Base-by-base conservation (phyloP, 1,140 invertebrate genomes). In the Vanessa atalanta region DNA sequence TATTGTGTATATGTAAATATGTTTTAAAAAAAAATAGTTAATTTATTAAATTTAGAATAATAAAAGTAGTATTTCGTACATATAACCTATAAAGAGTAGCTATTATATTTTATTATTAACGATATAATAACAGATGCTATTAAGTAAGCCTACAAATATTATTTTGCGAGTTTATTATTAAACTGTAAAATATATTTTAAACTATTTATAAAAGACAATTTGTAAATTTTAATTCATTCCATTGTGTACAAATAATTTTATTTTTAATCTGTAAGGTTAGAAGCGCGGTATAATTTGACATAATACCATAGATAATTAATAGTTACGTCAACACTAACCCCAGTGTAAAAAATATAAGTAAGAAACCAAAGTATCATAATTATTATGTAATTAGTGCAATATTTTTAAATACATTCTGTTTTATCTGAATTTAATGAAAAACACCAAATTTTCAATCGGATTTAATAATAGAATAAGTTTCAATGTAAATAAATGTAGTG, bases 161-260 rank as follows among this genome's bases (percentile, higher is more conserved):
- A 15, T 53, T 53, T 53, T n/a, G n/a, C n/a, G 50, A 15, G 50
- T 53, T 53, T 53, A 53, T 20, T 57, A 16, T 9, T 61, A 61
- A 37, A 37, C 13, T n/a, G 23, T 70, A 31, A 53, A 55, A 43
- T 55, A 23, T 47, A 69, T 43, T 37, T 57, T 20, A 60, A 7
- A 6, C 23, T 61, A 57, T 69, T 53, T 43, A 31, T 53, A 80
- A 78, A 76, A 78, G 78, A 76, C 76, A 76, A 66, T 61, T 61
- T 67, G 55, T 71, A 71, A 75, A 71, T 79, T 64, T 53, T 75
- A 70, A 79, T 75, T 76, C 82, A 84, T 84, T 84, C 82, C 82
- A 78, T 68, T 77, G 20, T 84, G 80, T 84, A 80, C 76, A 82
- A 82, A 82, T 77, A 37, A 9, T 53, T 53, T 23, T 53, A 26